phyloP scores from a whole-genome alignment of 2,888 invertebrate species.

The Dorcus parallelipipedus region DNA sequence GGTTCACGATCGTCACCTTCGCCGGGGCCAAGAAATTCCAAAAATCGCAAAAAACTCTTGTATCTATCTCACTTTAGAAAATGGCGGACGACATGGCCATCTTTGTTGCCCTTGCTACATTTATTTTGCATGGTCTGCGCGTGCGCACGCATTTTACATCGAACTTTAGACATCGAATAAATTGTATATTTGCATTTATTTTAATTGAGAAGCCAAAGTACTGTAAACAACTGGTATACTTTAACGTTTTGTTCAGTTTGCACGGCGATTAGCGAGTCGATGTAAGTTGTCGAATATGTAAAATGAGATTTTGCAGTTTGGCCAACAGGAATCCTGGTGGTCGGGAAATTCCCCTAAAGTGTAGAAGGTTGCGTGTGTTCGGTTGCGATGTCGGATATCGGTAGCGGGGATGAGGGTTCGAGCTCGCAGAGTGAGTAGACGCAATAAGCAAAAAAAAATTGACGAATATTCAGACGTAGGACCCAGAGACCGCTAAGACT shows the following conservation, averaged over 20 bases:
- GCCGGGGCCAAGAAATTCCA: conserved; percentile 25
- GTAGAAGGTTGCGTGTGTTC: conserved; percentile 45
- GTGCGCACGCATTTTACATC: conserved; percentile 10
- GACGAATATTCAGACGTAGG: neutral
- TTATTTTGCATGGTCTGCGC: conserved; percentile 13
- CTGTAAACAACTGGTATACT: no score
- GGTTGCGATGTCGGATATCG: conserved; percentile 72
- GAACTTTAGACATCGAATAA: no score
- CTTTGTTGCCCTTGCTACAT: conserved; percentile 45
- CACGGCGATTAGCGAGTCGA: no score
- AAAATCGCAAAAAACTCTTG: conserved; percentile 44
- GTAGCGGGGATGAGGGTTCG: conserved; percentile 76
- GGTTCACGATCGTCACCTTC: neutral
- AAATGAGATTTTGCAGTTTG: conserved; percentile 4
- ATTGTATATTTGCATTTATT: no score
- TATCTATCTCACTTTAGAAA: conserved; percentile 53
- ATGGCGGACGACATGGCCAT: conserved; percentile 51
- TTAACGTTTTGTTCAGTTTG: no score
- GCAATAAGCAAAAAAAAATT: neutral
- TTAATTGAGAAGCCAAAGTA: no score
- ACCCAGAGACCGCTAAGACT: conserved; percentile 13
- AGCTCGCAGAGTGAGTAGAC: conserved; percentile 72
- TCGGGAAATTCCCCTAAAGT: conserved; percentile 32
- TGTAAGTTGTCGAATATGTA: neutral
- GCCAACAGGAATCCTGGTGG: conserved; percentile 11